Evolutionary conservation across 2,797 vertebrate genomes (phyloP).

Genomic region (Spea hammondii): DNA sequence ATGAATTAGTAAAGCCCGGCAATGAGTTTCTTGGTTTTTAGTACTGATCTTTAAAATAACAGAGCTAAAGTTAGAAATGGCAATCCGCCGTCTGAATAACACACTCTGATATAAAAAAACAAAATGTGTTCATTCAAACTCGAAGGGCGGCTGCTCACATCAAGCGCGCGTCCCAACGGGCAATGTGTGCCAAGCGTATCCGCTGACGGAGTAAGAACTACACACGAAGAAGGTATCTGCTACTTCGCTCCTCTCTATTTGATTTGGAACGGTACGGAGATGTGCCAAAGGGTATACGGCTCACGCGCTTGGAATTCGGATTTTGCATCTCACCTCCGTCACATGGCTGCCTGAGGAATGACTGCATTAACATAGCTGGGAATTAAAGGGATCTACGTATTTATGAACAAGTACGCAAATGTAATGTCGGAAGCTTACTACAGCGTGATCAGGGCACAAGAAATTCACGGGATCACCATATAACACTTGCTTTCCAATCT

Average conservation of each 20-base stretch:
- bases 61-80: too few species aligned
- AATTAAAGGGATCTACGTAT: constrained; percentile 26
- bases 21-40: too few species aligned
- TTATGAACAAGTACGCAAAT: not conserved
- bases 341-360: constrained; percentile 26
- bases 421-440: not conserved
- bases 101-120: too few species aligned
- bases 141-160: too few species aligned
- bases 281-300: constrained; percentile 28
- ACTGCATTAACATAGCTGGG: constrained; percentile 11
- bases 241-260: not conserved
- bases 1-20: too few species aligned
- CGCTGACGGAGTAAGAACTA: not conserved
- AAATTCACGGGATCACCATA: not conserved
- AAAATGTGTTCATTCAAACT: too few species aligned
- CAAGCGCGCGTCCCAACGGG: not conserved
- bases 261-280: constrained; percentile 28
- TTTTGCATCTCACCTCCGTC: constrained; percentile 41
- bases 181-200: not conserved
- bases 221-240: constrained; percentile 13
- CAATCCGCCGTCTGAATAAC: too few species aligned
- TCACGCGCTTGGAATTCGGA: constrained; percentile 42
- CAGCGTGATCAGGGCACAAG: not conserved
- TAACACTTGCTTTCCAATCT: too few species aligned
- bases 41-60: too few species aligned